Base-by-base conservation (phyloP, 2,888 invertebrate genomes). In the Leptopilina syphax region DNA sequence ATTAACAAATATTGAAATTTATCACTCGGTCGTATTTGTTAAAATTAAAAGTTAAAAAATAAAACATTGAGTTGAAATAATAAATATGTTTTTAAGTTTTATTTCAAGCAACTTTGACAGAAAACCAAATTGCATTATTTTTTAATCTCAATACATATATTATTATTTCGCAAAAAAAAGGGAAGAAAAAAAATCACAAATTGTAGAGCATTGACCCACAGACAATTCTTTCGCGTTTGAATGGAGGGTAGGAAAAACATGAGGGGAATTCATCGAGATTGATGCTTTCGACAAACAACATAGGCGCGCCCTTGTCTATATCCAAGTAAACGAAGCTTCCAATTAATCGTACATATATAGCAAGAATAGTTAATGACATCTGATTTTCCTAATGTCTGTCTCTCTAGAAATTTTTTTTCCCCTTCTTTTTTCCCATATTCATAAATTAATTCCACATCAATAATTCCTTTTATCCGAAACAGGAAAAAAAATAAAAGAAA, bases 231-330 rank as follows among this genome's bases (percentile, higher is more conserved):
- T 57, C 9, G 9, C 13, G 7, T 57, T 50, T 73, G 41, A 57
- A 27, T 9, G 9, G 67, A 67, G 54, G 73, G 73, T 73, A 60
- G 73, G 44, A 47, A n/a, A 73, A 73, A 41, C 34, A 73, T 34
- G 41, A 60, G 57, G 57, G 65, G 73, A 54, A 60, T 60, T 54
- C 34, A 60, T 60, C 57, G 41, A 73, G 73, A 73, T 57, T 73
- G 57, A 88, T 87, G 87, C 88, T 85, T 84, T 87, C 80, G 84
- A 85, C 85, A 88, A 87, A 88, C 87, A 87, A 82, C 80, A 82
- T 82, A 84, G 85, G 83, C 84, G 82, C 85, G 84, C 86, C 84
- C 88, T 88, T 87, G 87, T 88, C 89, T 88, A 84, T 85, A 85
- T 81, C 84, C 82, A 50, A 9, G 82, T 84, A 82, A 83, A 85